These are phyloP conservation scores for Ypsolopha sequella DNA, from an alignment of 2,888 invertebrate genomes.

Conservation along the genomic window DNA sequence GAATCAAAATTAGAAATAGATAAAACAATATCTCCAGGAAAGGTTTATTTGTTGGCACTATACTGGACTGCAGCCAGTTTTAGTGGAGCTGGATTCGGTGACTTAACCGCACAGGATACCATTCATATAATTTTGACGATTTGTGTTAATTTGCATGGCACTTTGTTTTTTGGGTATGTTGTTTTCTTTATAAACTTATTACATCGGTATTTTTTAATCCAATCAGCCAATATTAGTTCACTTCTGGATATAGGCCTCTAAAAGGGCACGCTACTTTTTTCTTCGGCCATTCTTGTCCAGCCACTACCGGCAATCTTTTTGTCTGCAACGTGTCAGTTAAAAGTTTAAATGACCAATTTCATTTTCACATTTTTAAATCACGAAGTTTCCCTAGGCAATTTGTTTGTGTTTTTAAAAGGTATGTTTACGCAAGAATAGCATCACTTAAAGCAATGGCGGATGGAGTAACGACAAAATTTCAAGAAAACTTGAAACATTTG, in stretches of 20 bases:
- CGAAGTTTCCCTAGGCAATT: conserved; percentile 50
- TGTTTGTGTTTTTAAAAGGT: conserved; percentile 25
- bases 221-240: background rate
- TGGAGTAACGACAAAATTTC: conserved; percentile 53
- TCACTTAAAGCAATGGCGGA: conserved; percentile 60
- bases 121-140: conserved; percentile 50
- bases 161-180: conserved; percentile 58
- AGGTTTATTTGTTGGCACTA: conserved; percentile 52
- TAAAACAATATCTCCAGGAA: conserved; percentile 31
- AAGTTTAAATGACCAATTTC: too few species aligned
- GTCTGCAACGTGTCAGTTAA: too few species aligned
- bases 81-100: conserved; percentile 61
- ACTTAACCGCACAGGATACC: conserved; percentile 52
- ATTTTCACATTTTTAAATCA: too few species aligned
- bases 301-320: too few species aligned
- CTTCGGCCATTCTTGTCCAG: too few species aligned
- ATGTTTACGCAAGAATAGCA: conserved; percentile 59
- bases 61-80: conserved; percentile 61
- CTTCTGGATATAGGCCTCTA: too few species aligned
- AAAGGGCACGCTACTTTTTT: too few species aligned
- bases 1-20: conserved; percentile 29
- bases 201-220: too few species aligned
- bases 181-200: background rate
- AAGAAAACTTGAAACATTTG: conserved; percentile 57
- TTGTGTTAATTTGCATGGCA: conserved; percentile 51